phyloP scores from a whole-genome alignment of 2,888 invertebrate genomes.

The Oscheius sp. region DNA sequence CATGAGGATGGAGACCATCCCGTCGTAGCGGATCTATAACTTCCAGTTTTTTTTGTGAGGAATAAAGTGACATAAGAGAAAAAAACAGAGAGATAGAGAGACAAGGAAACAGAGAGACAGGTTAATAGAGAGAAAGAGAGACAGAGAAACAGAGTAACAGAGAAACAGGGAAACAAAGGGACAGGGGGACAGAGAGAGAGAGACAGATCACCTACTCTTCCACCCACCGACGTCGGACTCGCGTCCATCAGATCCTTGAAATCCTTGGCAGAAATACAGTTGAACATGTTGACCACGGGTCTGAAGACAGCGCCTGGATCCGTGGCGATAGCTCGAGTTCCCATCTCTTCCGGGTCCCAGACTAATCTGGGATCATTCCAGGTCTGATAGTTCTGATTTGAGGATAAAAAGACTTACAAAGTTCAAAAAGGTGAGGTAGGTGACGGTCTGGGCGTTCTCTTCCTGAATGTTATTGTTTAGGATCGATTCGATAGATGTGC shows the following conservation, averaged over 20 bases:
- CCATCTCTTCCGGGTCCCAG: conserved; percentile 26
- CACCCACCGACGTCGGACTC: neutral
- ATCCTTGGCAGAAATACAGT: conserved; percentile 12
- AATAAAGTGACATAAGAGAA: too few relatives aligned
- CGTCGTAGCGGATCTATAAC: neutral
- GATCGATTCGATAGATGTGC: too few relatives aligned
- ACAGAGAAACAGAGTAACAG: too few relatives aligned
- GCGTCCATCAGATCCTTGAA: conserved; percentile 5
- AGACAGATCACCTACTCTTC: too few relatives aligned
- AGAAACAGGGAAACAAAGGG: too few relatives aligned
- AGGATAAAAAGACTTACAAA: conserved; percentile 6
- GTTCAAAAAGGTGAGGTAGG: neutral
- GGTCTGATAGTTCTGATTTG: neutral
- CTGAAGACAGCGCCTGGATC: neutral
- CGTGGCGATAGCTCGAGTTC: neutral
- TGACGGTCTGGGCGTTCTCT: conserved; percentile 4
- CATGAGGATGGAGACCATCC: neutral
- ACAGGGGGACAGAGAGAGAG: too few relatives aligned
- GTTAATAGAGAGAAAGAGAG: too few relatives aligned
- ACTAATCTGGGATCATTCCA: conserved; percentile 2
- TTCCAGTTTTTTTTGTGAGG: neutral
- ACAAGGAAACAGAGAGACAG: too few relatives aligned
- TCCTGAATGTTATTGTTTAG: neutral
- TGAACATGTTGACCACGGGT: conserved; percentile 1
- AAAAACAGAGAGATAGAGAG: too few relatives aligned